Base-by-base conservation (phyloP, 2,797 vertebrate genomes). In the Anomalospiza imberbis region DNA sequence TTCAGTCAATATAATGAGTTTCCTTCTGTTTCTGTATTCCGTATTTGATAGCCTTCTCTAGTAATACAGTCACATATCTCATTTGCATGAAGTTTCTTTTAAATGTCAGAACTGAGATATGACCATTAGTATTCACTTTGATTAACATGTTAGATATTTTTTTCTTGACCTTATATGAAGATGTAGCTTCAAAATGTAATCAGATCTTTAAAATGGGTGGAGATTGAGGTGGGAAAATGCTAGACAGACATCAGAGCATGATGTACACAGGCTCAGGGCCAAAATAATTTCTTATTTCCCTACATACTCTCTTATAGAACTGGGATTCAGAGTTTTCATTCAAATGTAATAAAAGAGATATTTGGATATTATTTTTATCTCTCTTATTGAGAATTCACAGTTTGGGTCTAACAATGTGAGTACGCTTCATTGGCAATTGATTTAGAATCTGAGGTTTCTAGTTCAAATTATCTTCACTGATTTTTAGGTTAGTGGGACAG, bases 21-120 rank as follows among this genome's bases (percentile, higher is more conserved):
- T 97, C 70, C 91, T 97, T 97, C 91, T 97, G 76, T 94, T 97
- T 97, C 95, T 95, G n/a, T 73, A 84, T 95, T 96, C 94, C 89
- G 93, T 93, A 96, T 97, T 97, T 97, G 97, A 97, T 96, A 97
- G 65, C 65, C 67, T 95, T 95, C 93, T 96, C 95, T 91, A 82
- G 94, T 66, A 98, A 93, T 97, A 91, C 89, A 96, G 96, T 98
- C 97, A 97, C 97, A 97, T 95, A 95, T 45, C 94, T 96, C 86
- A 98, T 98, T 98, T 98, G 91, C 97, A 98, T 98, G 92, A 97
- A 96, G 94, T 97, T 98, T 97, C 95, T 96, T 97, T 97, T 97
- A 97, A 98, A 98, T 98, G 97, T 98, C 97, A 97, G 91, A 97
- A 97, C 91, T 96, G 89, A 98, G 96, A 97, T 96, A 97, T 95